Percentiles rank a stretch among this genome's conserved stretches.
Conservation (phyloP, 2,888 invertebrate species). For the Pomacea canaliculata region DNA sequence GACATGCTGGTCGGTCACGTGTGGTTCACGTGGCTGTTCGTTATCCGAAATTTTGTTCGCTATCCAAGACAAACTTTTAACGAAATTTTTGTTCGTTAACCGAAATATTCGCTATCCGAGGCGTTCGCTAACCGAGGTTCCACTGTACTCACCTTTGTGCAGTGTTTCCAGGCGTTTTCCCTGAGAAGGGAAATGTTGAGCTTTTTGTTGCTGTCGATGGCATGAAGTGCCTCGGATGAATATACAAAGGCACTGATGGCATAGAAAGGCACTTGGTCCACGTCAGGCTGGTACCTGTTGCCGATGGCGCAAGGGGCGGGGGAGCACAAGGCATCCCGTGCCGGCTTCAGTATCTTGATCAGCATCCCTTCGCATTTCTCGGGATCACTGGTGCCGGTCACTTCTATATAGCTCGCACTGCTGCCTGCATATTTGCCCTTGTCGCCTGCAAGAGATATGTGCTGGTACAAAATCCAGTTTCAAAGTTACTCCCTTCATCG, state of each 20-base stretch:
- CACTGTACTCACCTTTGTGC: slow-evolving; percentile 41
- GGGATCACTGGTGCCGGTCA: slow-evolving; percentile 21
- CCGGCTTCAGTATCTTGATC: slow-evolving; percentile 5
- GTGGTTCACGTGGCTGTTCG: no score
- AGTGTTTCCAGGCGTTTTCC: slow-evolving; percentile 44
- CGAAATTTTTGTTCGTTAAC: no score
- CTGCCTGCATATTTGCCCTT: neutral
- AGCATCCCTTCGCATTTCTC: slow-evolving; percentile 10
- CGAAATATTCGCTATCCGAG: no score
- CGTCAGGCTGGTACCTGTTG: slow-evolving; percentile 52
- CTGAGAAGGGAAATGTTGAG: slow-evolving; percentile 46
- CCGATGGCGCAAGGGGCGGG: slow-evolving; percentile 32
- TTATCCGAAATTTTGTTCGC: no score
- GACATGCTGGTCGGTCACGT: no score
- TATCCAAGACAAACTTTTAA: no score
- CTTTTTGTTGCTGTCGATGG: slow-evolving; percentile 39
- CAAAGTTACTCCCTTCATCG: no score
- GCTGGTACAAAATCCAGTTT: no score
- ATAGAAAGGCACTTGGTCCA: slow-evolving; percentile 46
- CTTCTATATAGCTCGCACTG: neutral
- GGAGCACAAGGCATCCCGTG: slow-evolving; percentile 4
- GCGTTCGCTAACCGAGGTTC: no score
- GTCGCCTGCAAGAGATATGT: slow-evolving; percentile 10
- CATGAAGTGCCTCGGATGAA: slow-evolving; percentile 43
- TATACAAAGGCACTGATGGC: slow-evolving; percentile 54